Evolutionary conservation across 2,888 invertebrate genomes (phyloP).

Genomic region (Lamellibrachia columna): DNA sequence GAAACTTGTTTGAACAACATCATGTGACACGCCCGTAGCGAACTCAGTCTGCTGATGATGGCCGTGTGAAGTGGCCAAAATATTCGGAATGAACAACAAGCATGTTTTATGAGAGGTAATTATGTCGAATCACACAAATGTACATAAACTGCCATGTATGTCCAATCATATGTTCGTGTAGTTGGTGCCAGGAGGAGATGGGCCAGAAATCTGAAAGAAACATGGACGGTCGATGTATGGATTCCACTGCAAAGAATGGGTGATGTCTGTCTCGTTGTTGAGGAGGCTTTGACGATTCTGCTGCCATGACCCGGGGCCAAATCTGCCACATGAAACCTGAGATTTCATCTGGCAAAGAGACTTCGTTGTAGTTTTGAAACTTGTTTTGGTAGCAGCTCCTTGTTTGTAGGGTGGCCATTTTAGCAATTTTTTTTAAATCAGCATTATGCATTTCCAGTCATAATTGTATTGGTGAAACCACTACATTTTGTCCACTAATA

Average conservation of each 20-base stretch:
- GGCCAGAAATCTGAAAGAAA: conserved; percentile 35
- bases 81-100: no score
- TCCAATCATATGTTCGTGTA: conserved; percentile 23
- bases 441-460: not conserved
- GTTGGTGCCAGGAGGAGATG: conserved; percentile 44
- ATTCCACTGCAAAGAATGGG: not conserved
- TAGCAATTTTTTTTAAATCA: not conserved
- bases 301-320: not conserved
- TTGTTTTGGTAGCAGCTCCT: not conserved
- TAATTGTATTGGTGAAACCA: not conserved
- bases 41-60: no score
- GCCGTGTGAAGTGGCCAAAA: no score
- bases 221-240: not conserved
- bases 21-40: no score
- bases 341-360: not conserved
- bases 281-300: not conserved
- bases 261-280: not conserved
- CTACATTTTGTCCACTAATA: not conserved
- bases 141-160: not conserved
- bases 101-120: no score
- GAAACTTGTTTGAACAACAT: no score
- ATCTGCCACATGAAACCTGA: not conserved
- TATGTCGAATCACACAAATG: not conserved
- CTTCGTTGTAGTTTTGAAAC: not conserved
- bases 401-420: not conserved